Evolutionary conservation across 2,888 invertebrate genomes (phyloP).

Genomic region (Cheilosia pagana): DNA sequence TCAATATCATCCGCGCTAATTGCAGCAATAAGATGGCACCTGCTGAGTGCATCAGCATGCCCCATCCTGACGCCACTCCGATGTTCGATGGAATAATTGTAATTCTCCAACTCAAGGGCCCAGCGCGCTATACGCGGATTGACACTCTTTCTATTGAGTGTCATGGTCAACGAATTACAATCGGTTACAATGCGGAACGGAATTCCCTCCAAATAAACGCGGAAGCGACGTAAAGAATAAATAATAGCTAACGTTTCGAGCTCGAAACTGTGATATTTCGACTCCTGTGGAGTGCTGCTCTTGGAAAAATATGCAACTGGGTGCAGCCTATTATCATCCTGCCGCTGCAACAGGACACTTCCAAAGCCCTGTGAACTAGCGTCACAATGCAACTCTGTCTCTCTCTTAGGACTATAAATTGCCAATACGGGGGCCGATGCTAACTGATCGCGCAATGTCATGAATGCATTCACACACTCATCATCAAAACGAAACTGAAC

Average conservation of each 20-base stretch:
- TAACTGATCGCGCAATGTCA: neutral
- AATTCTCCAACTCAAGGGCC: slow-evolving; percentile 23
- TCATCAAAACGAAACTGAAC: slow-evolving; percentile 2
- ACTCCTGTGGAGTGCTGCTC: slow-evolving; percentile 73
- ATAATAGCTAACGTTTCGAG: slow-evolving; percentile 77
- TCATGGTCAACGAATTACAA: slow-evolving; percentile 2
- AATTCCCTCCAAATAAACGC: slow-evolving; percentile 12
- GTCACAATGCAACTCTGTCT: slow-evolving; percentile 78
- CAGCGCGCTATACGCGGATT: slow-evolving; percentile 14
- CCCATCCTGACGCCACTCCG: slow-evolving; percentile 25
- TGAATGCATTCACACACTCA: slow-evolving; percentile 22
- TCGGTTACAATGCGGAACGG: slow-evolving; percentile 10
- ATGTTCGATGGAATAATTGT: slow-evolving; percentile 25
- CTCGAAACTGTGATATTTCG: slow-evolving; percentile 77
- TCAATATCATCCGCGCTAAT: neutral
- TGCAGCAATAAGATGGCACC: slow-evolving; percentile 1
- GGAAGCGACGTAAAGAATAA: slow-evolving; percentile 72
- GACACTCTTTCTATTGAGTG: slow-evolving; percentile 18
- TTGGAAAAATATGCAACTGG: slow-evolving; percentile 78
- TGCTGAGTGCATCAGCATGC: slow-evolving; percentile 27
- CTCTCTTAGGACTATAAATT: slow-evolving; percentile 17
- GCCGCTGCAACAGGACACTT: slow-evolving; percentile 76
- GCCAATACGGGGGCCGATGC: slow-evolving; percentile 12
- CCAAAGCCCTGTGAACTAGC: slow-evolving; percentile 77
- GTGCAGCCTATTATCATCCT: slow-evolving; percentile 70